Conservation (phyloP, 2,113 vertebrate genomes). For the Otocyon megalotis region DNA sequence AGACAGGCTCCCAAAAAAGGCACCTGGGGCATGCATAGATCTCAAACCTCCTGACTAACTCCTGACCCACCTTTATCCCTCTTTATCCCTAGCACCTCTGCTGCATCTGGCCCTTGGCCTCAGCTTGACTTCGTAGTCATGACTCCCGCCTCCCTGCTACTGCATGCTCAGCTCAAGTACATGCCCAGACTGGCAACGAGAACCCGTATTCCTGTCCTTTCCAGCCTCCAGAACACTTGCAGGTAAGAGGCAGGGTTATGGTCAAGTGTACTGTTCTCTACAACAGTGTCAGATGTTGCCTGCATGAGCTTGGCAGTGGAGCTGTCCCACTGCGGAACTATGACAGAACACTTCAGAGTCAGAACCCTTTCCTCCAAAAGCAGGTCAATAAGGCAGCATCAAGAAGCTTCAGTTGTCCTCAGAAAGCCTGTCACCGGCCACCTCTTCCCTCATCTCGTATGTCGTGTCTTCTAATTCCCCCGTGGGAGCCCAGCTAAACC, state of each 20-base stretch:
- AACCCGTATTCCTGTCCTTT: neutral
- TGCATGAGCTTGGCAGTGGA: neutral
- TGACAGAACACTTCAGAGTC: neutral
- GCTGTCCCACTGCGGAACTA: neutral
- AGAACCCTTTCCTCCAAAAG: neutral
- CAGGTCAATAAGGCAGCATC: neutral
- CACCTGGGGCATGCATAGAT: rapidly evolving
- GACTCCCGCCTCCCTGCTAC: neutral
- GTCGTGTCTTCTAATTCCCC: neutral
- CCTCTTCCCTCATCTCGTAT: neutral
- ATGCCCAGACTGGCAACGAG: neutral
- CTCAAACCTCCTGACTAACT: neutral
- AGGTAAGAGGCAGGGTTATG: neutral
- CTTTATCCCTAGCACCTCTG: neutral
- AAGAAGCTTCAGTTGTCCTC: neutral
- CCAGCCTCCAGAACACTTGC: neutral
- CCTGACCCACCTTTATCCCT: neutral
- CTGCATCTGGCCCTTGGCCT: neutral
- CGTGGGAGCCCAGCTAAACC: neutral
- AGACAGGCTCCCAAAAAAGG: neutral
- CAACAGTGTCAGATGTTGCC: neutral
- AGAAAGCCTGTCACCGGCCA: neutral
- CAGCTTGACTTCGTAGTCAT: neutral
- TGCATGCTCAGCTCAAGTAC: neutral
- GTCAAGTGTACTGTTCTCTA: neutral